A percentile compares a stretch with the other conserved stretches of the same genome.
Evolutionary conservation across 2,888 invertebrate species (phyloP).

Genomic region (Dasypolia templi): DNA sequence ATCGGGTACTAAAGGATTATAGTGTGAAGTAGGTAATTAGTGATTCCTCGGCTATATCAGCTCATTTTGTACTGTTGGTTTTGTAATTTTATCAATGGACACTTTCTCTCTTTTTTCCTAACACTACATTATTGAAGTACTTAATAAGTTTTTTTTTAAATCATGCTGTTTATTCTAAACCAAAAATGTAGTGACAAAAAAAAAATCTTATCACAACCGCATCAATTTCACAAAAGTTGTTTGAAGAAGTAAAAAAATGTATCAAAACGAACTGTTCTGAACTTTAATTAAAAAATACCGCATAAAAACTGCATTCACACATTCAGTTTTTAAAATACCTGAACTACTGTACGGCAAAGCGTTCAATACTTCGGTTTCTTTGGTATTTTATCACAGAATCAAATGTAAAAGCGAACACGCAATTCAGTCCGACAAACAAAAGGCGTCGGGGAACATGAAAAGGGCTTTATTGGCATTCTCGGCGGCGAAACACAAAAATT

Average conservation of each 20-base stretch:
- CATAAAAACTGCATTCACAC: constrained; percentile 46
- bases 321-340: constrained; percentile 33
- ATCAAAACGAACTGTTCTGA: constrained; percentile 23
- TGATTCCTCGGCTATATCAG: constrained; percentile 20
- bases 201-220: constrained; percentile 31
- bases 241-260: constrained; percentile 31
- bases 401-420: constrained; percentile 62
- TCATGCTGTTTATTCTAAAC: constrained; percentile 15
- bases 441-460: constrained; percentile 77
- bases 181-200: constrained; percentile 18
- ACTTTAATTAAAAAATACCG: constrained; percentile 54
- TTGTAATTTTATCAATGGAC: constrained; percentile 35
- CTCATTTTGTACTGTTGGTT: constrained; percentile 9
- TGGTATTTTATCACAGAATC: constrained; percentile 65
- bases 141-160: not conserved
- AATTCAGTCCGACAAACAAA: constrained; percentile 70
- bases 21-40: constrained; percentile 43
- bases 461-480: constrained; percentile 80
- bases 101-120: not conserved
- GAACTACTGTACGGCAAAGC: constrained; percentile 46
- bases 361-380: constrained; percentile 55
- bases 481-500: constrained; percentile 78
- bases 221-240: constrained; percentile 40
- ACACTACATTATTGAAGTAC: not conserved
- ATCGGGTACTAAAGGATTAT: constrained; percentile 20